phyloP scores from a whole-genome alignment of 2,113 vertebrate genomes.

The Numida meleagris region DNA sequence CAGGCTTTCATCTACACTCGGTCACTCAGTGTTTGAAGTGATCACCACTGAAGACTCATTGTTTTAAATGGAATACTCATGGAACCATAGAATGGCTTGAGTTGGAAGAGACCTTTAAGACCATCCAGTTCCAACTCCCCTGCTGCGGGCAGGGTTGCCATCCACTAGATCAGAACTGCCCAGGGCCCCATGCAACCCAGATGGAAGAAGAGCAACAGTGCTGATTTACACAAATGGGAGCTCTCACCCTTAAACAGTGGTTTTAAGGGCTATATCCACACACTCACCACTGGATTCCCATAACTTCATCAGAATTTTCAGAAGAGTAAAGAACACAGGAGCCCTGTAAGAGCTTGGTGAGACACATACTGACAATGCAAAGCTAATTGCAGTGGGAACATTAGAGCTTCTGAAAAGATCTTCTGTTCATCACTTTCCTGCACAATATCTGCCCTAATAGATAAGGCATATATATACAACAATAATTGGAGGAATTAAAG shows the following conservation, averaged over 20 bases:
- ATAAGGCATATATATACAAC: neutral
- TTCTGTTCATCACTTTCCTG: neutral
- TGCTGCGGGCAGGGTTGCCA: too few species aligned
- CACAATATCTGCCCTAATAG: neutral
- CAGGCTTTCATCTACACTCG: neutral
- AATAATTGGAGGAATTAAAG: neutral
- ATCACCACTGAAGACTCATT: neutral
- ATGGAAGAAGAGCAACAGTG: neutral
- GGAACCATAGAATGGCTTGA: too few species aligned
- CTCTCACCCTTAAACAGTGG: neutral
- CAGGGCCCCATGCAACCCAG: too few species aligned
- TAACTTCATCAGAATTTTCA: neutral
- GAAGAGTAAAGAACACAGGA: neutral
- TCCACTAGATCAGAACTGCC: too few species aligned
- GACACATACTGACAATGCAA: neutral
- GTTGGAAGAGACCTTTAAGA: too few species aligned
- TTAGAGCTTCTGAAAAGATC: neutral
- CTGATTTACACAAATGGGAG: neutral
- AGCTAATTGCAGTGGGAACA: slow-evolving; percentile 13
- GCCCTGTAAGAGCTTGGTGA: slow-evolving; percentile 1
- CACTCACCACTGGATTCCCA: neutral
- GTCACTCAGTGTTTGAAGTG: neutral
- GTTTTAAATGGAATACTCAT: neutral
- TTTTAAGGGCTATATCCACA: neutral
- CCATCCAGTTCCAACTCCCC: too few species aligned